These are phyloP conservation scores for Nebria ingens DNA, from an alignment of 1,140 invertebrate genomes.

Conservation along the genomic window DNA sequence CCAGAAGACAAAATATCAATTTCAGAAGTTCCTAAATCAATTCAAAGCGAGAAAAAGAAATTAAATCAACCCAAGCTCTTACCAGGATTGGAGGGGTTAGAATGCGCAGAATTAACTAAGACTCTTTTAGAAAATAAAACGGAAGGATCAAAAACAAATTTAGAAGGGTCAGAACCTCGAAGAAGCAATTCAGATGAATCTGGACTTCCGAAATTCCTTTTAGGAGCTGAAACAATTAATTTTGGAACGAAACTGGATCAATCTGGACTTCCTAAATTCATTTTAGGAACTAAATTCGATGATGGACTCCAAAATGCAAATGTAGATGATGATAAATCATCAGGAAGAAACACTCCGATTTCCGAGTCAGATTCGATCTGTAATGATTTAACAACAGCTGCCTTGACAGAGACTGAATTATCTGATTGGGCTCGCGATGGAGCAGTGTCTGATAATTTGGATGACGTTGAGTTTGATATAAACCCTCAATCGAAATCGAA, in stretches of 20 bases:
- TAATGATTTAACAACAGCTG: slow-evolving; percentile 52
- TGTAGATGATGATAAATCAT: slow-evolving; percentile 20
- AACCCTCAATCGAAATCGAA: slow-evolving; percentile 41
- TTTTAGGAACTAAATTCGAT: neutral
- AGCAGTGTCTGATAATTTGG: slow-evolving; percentile 61
- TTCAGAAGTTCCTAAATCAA: slow-evolving; percentile 21
- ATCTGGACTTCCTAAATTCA: slow-evolving; percentile 11
- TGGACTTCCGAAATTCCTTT: slow-evolving; percentile 10
- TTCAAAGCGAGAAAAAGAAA: slow-evolving; percentile 27
- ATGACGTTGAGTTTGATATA: slow-evolving; percentile 50
- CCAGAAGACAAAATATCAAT: slow-evolving; percentile 10
- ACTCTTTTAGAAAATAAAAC: slow-evolving; percentile 17
- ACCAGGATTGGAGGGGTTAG: slow-evolving; percentile 28
- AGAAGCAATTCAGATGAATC: neutral
- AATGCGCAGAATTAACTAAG: slow-evolving; percentile 25
- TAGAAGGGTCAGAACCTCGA: slow-evolving; percentile 12
- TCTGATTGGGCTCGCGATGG: slow-evolving; percentile 76
- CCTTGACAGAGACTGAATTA: slow-evolving; percentile 69
- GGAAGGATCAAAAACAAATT: slow-evolving; percentile 12
- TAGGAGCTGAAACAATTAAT: neutral
- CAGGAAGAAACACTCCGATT: slow-evolving; percentile 39
- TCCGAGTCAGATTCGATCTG: slow-evolving; percentile 38
- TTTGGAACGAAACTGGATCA: slow-evolving; percentile 3
- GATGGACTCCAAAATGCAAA: no score
- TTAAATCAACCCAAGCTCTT: slow-evolving; percentile 32